Conservation (phyloP, 2,113 vertebrate genomes). For the Eudyptes chrysolophus region DNA sequence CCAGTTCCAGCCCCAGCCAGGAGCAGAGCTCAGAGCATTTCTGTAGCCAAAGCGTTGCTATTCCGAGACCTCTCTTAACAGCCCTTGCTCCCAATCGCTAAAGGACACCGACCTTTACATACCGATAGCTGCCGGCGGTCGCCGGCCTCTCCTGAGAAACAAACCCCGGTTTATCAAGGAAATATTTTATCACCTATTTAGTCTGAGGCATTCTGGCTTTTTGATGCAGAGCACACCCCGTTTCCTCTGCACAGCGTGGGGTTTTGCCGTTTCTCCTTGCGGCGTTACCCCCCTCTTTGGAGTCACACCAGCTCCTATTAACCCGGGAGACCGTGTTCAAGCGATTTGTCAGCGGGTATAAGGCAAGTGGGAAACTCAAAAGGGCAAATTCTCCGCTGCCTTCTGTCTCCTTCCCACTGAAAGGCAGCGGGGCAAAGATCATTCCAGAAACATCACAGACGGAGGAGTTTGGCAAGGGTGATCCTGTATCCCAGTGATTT, state of each 20-base stretch:
- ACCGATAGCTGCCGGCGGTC: neutral
- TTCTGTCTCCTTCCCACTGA: neutral
- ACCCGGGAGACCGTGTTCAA: accelerated
- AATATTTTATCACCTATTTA: neutral
- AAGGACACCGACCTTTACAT: neutral
- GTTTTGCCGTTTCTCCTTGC: no score
- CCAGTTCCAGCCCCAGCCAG: neutral
- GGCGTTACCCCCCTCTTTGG: accelerated
- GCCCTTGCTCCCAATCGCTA: neutral
- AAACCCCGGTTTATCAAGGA: neutral
- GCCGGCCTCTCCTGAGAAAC: neutral
- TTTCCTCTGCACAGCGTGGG: accelerated
- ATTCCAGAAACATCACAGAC: neutral
- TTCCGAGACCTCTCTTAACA: accelerated
- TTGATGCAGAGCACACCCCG: neutral
- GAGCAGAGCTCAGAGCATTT: neutral
- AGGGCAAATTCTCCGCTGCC: neutral
- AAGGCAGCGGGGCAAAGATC: neutral
- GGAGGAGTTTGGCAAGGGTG: neutral
- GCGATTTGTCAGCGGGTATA: accelerated
- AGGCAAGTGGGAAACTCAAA: neutral
- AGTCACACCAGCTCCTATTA: neutral
- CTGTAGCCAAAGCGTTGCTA: neutral
- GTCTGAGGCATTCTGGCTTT: neutral
- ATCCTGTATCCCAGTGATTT: neutral